Evolutionary conservation across 1,140 invertebrate genomes (phyloP).

Genomic region (Prorops nasuta): DNA sequence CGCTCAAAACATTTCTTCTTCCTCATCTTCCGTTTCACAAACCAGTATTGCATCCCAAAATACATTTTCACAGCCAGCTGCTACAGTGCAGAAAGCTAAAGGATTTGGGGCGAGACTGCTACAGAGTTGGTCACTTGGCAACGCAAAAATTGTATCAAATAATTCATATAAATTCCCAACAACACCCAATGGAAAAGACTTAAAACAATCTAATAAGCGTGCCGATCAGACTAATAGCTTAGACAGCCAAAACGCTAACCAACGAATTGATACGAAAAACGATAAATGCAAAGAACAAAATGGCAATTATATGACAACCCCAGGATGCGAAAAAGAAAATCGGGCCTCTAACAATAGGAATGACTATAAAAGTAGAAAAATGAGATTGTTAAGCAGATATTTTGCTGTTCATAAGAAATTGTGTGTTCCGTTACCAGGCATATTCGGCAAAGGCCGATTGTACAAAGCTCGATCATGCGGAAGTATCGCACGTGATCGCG

Average conservation of each 20-base stretch:
- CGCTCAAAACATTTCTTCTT: conserved; percentile 20
- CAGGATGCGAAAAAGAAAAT: conserved; percentile 31
- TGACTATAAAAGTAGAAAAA: conserved; percentile 55
- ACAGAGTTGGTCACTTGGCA: conserved; percentile 45
- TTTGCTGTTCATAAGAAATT: conserved; percentile 65
- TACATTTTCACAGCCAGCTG: conserved; percentile 24
- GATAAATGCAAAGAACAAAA: conserved; percentile 18
- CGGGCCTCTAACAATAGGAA: conserved; percentile 30
- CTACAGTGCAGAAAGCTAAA: conserved; percentile 47
- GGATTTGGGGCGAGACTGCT: conserved; percentile 53
- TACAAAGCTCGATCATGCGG: conserved; percentile 64
- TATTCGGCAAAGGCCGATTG: conserved; percentile 58
- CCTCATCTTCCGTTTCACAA: conserved; percentile 26
- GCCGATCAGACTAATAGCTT: background rate
- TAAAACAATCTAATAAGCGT: background rate
- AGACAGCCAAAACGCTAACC: background rate
- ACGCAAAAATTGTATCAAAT: conserved; percentile 20
- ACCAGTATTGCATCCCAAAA: conserved; percentile 18
- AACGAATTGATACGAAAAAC: conserved; percentile 11
- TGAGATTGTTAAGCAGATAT: conserved; percentile 63
- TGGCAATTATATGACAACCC: conserved; percentile 4
- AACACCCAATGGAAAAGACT: background rate
- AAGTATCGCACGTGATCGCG: conserved; percentile 57
- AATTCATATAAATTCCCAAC: background rate
- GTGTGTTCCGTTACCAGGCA: conserved; percentile 58